phyloP scores from a whole-genome alignment of 2,888 invertebrate genomes.

The Drosophila picticornis region DNA sequence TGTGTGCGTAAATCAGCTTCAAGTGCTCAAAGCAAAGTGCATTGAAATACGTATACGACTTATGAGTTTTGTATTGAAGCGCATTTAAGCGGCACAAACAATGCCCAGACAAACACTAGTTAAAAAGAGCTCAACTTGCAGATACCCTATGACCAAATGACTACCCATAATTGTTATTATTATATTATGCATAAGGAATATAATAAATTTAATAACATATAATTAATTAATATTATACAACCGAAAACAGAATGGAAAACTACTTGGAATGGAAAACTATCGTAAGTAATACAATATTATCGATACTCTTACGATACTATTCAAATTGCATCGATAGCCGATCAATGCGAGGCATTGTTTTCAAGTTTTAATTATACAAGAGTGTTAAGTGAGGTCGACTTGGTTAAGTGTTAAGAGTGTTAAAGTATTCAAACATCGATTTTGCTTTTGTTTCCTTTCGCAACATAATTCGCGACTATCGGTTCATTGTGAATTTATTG shows the following conservation, averaged over 20 bases:
- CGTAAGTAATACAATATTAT: background rate
- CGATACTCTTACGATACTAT: background rate
- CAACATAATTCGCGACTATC: background rate
- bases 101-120: background rate
- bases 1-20: conserved; percentile 70
- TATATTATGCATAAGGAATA: background rate
- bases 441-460: background rate
- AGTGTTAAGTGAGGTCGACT: background rate
- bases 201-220: background rate
- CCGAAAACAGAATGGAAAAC: background rate
- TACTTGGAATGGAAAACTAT: too few species aligned
- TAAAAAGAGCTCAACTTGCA: background rate
- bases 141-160: background rate
- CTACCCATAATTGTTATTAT: too few species aligned
- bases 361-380: background rate
- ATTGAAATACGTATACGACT: conserved; percentile 48
- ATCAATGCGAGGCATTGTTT: background rate
- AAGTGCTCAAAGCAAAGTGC: conserved; percentile 67
- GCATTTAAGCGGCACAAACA: conserved; percentile 31
- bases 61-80: conserved; percentile 57
- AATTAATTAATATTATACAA: background rate
- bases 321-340: background rate
- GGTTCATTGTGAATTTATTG: conserved; percentile 63
- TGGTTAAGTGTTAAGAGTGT: background rate
- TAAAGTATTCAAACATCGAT: background rate